Conservation (phyloP, 2,797 vertebrate genomes). For the Glyptemys insculpta region DNA sequence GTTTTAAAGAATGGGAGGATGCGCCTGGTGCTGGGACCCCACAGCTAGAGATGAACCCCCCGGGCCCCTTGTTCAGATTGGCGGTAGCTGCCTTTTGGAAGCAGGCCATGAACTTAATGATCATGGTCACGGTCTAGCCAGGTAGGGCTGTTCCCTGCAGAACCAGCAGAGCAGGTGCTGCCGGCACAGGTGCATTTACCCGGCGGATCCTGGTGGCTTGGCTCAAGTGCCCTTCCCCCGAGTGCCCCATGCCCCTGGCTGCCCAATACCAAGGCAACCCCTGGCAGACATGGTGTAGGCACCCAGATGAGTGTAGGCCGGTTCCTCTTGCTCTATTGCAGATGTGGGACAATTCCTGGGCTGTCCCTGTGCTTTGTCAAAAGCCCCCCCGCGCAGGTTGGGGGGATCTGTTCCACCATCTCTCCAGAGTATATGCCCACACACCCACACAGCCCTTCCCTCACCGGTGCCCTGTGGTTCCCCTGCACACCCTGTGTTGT, state of each 20-base stretch:
- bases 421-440: background rate
- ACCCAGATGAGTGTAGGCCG: background rate
- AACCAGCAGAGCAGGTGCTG: background rate
- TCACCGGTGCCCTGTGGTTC: background rate
- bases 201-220: background rate
- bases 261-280: background rate
- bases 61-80: too few species aligned
- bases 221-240: too few species aligned
- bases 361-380: background rate
- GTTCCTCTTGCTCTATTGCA: background rate
- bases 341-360: background rate
- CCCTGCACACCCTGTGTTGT: too few species aligned
- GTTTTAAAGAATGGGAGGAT: background rate
- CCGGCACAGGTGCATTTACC: background rate
- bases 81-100: background rate
- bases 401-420: background rate
- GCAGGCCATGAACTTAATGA: background rate
- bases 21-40: background rate
- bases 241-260: too few species aligned
- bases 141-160: background rate
- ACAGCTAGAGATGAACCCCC: background rate
- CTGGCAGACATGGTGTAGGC: background rate
- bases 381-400: accelerated
- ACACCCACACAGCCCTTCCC: background rate
- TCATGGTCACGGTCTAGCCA: background rate